Conservation (phyloP, 2,113 vertebrate genomes). For the Ranitomeya variabilis region DNA sequence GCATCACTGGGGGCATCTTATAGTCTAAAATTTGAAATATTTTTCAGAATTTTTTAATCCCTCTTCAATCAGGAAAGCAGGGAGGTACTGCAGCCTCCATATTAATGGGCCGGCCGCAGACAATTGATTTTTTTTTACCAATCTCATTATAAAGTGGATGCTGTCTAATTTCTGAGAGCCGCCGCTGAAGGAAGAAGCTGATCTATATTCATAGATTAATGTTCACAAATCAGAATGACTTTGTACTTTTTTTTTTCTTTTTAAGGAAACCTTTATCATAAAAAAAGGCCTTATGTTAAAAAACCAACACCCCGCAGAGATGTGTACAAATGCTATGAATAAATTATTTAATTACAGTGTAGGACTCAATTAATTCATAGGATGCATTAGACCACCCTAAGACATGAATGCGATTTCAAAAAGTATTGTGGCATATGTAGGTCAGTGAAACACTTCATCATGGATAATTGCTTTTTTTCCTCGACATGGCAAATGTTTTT, state of each 20-base stretch:
- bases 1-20: background rate
- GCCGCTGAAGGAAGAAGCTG: conserved; percentile 42
- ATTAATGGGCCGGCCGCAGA: background rate
- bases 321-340: conserved; percentile 60
- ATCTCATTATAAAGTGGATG: conserved; percentile 47
- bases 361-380: conserved; percentile 58
- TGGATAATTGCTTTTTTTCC: conserved; percentile 51
- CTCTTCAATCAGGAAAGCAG: background rate
- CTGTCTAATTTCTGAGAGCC: conserved; percentile 33
- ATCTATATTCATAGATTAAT: conserved; percentile 57
- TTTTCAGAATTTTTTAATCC: background rate
- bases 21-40: background rate
- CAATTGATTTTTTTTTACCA: conserved; percentile 20
- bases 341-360: conserved; percentile 60
- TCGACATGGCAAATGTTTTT: conserved; percentile 47
- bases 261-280: conserved; percentile 56
- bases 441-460: conserved; percentile 55
- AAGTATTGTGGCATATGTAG: conserved; percentile 53
- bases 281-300: conserved; percentile 57
- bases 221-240: conserved; percentile 50
- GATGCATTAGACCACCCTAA: conserved; percentile 56
- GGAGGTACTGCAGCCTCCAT: background rate
- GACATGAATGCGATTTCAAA: conserved; percentile 49
- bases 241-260: conserved; percentile 52
- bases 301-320: conserved; percentile 57